Evolutionary conservation across 2,888 invertebrate species (phyloP).

Genomic region (Cephus spinipes): DNA sequence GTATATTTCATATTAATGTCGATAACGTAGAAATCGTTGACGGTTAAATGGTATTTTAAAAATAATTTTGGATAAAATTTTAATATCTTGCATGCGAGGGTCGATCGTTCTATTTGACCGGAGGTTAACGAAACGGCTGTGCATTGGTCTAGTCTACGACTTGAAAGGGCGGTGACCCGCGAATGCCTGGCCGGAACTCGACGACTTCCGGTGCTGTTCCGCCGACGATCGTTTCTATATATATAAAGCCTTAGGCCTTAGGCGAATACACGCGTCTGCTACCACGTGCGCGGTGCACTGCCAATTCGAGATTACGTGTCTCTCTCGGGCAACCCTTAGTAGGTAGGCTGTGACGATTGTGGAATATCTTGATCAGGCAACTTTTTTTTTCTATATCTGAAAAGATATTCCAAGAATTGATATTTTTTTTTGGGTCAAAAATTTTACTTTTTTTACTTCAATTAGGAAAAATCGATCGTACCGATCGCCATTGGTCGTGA

Average conservation of each 20-base stretch:
- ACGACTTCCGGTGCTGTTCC: constrained; percentile 63
- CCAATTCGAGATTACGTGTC: constrained; percentile 1
- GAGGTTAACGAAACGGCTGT: neutral
- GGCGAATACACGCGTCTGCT: neutral
- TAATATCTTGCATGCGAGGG: too few relatives aligned
- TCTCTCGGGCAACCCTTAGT: neutral
- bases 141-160: constrained; percentile 19
- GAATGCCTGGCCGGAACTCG: constrained; percentile 59
- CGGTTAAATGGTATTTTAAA: too few relatives aligned
- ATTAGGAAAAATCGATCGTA: too few relatives aligned
- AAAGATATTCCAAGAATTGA: neutral
- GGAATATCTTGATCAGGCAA: neutral
- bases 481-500: too few relatives aligned
- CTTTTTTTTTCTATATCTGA: neutral
- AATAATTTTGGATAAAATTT: too few relatives aligned
- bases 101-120: too few relatives aligned
- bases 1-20: too few relatives aligned
- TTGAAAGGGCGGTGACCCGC: constrained; percentile 61
- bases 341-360: neutral
- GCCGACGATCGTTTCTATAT: constrained; percentile 54
- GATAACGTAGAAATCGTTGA: too few relatives aligned
- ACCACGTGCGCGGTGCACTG: constrained; percentile 18
- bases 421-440: neutral
- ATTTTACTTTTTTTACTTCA: neutral
- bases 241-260: constrained; percentile 18